Evolutionary conservation across 2,113 vertebrate species (phyloP).

Genomic region (Channa argus): DNA sequence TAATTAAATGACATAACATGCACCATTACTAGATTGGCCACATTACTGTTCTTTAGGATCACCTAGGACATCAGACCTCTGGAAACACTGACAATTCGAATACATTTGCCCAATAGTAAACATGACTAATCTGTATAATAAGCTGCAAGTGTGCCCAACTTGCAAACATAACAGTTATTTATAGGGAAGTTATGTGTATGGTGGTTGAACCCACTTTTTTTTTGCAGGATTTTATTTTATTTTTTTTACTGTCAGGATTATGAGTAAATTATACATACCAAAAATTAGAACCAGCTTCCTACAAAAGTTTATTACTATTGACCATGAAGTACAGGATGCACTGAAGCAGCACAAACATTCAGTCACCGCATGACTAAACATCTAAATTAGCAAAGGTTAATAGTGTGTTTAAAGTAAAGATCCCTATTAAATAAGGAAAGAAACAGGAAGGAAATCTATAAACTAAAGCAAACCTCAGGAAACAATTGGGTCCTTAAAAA

Average conservation of each 20-base stretch:
- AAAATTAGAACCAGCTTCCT: constrained; percentile 26
- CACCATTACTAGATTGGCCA: too few species aligned
- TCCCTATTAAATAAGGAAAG: not conserved
- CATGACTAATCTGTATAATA: too few species aligned
- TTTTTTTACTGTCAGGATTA: not conserved
- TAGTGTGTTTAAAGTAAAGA: not conserved
- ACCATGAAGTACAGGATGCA: constrained; percentile 39
- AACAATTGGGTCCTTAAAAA: too few species aligned
- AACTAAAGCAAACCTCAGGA: not conserved
- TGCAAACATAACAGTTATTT: too few species aligned
- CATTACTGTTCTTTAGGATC: too few species aligned
- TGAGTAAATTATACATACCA: constrained; percentile 1
- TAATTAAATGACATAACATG: too few species aligned
- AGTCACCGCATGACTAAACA: not conserved
- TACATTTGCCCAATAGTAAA: too few species aligned
- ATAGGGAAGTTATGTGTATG: too few species aligned
- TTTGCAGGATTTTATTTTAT: not conserved
- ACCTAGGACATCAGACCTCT: too few species aligned
- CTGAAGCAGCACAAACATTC: constrained; percentile 25
- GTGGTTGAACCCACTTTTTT: too few species aligned
- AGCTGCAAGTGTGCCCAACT: too few species aligned
- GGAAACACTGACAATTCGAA: too few species aligned
- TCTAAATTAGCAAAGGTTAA: not conserved
- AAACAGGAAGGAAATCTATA: not conserved
- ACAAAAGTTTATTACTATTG: constrained; percentile 48